Base-by-base conservation (phyloP, 2,888 invertebrate species). In the Anoncus sp. region DNA sequence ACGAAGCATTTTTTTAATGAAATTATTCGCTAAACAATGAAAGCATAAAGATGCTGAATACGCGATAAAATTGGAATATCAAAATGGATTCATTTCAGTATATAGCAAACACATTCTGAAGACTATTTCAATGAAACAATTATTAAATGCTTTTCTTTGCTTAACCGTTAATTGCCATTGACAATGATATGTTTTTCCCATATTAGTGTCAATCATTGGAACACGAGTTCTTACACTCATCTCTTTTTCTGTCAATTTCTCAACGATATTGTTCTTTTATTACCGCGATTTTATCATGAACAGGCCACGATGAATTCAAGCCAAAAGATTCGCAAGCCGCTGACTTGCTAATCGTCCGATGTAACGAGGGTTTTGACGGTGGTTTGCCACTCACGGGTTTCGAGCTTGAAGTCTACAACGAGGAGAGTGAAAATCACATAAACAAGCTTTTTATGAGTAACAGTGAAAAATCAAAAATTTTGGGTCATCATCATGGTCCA, bases 281-380 rank as follows among this genome's bases (percentile, higher is more conserved):
- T 10, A 7, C 24, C 45, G 10, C 14, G 31, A 43, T 59, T 9
- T 47, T 16, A 20, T 20, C 12, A n/a, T 20, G 53, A 67, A 77
- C 80, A 89, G 90, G 87, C 70, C 86, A 87, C 57, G 89, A 89
- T 27, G 89, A 89, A 47, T 85, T 84, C 76, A 90, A 89, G 75
- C 73, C 83, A n/a, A 84, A 85, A 57, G 89, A 89, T 53, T 77
- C 86, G n/a, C 82, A 87, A 43, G 89, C 89, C 65, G 86, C 95
- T 81, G 97, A 97, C 89, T 96, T 97, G 2, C 90, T 98, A 80
- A 96, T 96, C 91, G 96, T 98, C 70, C 96, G 97, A 85, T 98
- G 98, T 91, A 94, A 95, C 70, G 97, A 97, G 92, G 96, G 96
- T 87, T 97, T 97, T 91, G 97, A 97, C 87, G 97, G 97, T 60